Percentiles rank a stretch among this genome's conserved stretches.
Evolutionary conservation across 1,140 invertebrate species (phyloP).

Genomic region (Philopotamus ludificatus): DNA sequence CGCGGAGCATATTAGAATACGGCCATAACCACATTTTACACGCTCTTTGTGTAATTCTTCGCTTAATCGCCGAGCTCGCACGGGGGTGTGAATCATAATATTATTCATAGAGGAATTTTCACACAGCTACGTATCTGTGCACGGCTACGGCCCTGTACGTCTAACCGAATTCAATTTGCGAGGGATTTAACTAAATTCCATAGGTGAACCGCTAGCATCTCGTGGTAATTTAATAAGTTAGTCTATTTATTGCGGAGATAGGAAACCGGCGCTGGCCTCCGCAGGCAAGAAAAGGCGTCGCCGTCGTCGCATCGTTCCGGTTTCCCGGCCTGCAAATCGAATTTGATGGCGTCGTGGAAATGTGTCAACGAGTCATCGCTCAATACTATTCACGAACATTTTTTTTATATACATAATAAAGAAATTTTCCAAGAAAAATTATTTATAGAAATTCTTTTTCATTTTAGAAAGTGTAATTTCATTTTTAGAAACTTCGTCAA

Average conservation of each 20-base stretch:
- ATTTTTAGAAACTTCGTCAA: too few relatives aligned
- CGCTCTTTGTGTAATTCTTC: too few relatives aligned
- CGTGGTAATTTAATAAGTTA: slow-evolving; percentile 28
- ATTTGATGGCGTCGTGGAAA: too few relatives aligned
- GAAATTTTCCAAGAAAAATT: too few relatives aligned
- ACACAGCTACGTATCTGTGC: neutral
- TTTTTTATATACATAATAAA: too few relatives aligned
- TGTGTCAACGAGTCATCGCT: too few relatives aligned
- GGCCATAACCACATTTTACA: too few relatives aligned
- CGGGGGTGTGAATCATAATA: slow-evolving; percentile 9
- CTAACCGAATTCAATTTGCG: slow-evolving; percentile 29
- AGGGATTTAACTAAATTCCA: slow-evolving; percentile 26
- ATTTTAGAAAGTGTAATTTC: too few relatives aligned
- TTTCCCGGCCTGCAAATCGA: too few relatives aligned
- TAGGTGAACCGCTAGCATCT: slow-evolving; percentile 15
- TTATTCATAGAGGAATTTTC: neutral
- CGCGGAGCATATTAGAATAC: too few relatives aligned
- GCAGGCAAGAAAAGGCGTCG: neutral
- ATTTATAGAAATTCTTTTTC: too few relatives aligned
- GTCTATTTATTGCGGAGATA: neutral
- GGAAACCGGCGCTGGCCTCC: neutral
- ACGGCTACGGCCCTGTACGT: neutral
- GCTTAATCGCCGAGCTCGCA: slow-evolving; percentile 15
- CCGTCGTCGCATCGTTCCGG: neutral
- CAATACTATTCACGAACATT: too few relatives aligned